These are phyloP conservation scores for Sparidentex hasta DNA, from an alignment of 2,797 vertebrate genomes.

Conservation along the genomic window DNA sequence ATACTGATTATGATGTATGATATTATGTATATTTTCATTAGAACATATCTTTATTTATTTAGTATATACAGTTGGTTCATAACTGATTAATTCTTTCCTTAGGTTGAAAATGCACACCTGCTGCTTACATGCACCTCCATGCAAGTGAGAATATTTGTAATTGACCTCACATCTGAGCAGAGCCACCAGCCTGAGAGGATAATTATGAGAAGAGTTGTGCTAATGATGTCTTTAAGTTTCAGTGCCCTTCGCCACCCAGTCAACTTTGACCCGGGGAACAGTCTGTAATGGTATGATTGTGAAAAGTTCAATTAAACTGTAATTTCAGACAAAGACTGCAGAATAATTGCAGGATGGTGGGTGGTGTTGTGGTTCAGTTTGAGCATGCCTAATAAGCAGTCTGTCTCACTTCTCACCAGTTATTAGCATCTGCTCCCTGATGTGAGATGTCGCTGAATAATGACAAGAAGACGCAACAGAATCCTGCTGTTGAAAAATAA, in stretches of 20 bases:
- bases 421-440: constrained; percentile 66
- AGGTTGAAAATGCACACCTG: constrained; percentile 34
- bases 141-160: constrained; percentile 77
- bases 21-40: neutral
- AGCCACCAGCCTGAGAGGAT: constrained; percentile 69
- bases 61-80: constrained; percentile 18
- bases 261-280: constrained; percentile 78
- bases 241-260: constrained; percentile 48
- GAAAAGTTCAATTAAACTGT: constrained; percentile 76
- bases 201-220: constrained; percentile 71
- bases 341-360: constrained; percentile 65
- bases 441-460: constrained; percentile 67
- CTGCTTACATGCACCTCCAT: constrained; percentile 59
- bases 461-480: constrained; percentile 45
- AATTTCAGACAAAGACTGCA: constrained; percentile 66
- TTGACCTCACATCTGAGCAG: constrained; percentile 79
- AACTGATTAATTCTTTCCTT: constrained; percentile 26
- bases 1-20: neutral
- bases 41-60: neutral
- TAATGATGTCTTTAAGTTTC: constrained; percentile 84
- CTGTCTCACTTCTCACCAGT: constrained; percentile 57
- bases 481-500: constrained; percentile 4
- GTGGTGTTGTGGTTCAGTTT: constrained; percentile 64
- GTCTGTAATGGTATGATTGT: constrained; percentile 68
- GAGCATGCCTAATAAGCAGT: constrained; percentile 67